Conservation (phyloP, 1,140 invertebrate genomes). For the Chelonus insularis region DNA sequence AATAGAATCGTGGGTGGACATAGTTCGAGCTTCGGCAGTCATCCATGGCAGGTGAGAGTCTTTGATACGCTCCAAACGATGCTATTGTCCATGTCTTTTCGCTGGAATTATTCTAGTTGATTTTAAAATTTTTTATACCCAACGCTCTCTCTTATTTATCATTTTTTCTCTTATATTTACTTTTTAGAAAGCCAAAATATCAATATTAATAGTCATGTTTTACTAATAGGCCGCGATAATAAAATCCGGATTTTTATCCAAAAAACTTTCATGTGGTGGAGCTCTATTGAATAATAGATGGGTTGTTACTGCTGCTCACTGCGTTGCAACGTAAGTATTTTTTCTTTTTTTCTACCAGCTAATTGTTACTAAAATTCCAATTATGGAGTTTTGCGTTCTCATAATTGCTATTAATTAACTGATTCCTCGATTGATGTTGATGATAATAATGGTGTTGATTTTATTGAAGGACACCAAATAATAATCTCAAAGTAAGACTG, state of each 20-base stretch:
- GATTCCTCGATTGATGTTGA: too few relatives aligned
- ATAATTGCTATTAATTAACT: too few relatives aligned
- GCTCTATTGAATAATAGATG: conserved; percentile 86
- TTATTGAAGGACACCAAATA: conserved; percentile 72
- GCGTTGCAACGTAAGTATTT: conserved; percentile 80
- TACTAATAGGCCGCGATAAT: conserved; percentile 81
- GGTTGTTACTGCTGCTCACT: conserved; percentile 88
- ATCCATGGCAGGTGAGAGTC: conserved; percentile 83
- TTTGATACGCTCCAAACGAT: conserved; percentile 11
- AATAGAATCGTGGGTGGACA: conserved; percentile 93
- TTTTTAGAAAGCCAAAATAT: too few relatives aligned
- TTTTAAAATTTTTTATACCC: too few relatives aligned
- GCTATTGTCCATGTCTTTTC: conserved; percentile 29
- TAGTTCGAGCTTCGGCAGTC: conserved; percentile 83
- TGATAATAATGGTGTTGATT: too few relatives aligned
- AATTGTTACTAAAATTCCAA: too few relatives aligned
- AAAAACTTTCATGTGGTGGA: conserved; percentile 89
- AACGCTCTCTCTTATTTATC: too few relatives aligned
- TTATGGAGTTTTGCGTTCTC: too few relatives aligned
- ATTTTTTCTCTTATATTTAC: too few relatives aligned
- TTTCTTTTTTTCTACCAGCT: background rate
- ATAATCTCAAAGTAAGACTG: conserved; percentile 81
- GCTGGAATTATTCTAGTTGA: conserved; percentile 34
- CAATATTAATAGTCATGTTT: too few relatives aligned
- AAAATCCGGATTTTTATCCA: conserved; percentile 86